These are phyloP conservation scores for Cryptotermes secundus DNA, from an alignment of 1,140 invertebrate genomes.

Conservation along the genomic window DNA sequence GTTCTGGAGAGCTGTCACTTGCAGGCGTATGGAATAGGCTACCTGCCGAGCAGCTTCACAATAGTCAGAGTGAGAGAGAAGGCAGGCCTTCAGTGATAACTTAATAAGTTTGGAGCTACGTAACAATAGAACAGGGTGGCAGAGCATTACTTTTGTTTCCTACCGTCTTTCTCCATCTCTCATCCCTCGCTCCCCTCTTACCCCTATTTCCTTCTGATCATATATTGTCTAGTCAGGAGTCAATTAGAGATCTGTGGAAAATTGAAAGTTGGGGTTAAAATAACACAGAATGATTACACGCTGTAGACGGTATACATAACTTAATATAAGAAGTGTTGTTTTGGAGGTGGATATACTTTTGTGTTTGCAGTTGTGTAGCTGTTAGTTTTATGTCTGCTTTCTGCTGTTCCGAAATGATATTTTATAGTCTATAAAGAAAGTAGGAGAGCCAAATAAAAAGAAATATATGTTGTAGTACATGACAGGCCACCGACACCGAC, in stretches of 20 bases:
- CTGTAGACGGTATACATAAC: background rate
- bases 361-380: background rate
- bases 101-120: constrained; percentile 28
- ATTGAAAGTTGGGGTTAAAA: background rate
- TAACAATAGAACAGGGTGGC: constrained; percentile 19
- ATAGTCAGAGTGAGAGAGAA: background rate
- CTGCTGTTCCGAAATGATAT: background rate
- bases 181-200: background rate
- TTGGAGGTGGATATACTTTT: background rate
- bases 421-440: background rate
- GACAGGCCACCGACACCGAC: background rate
- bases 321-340: background rate
- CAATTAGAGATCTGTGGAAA: constrained; percentile 16
- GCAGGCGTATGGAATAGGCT: constrained; percentile 17
- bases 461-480: background rate
- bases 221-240: background rate
- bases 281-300: background rate
- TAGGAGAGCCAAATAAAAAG: background rate
- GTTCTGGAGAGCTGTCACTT: constrained; percentile 24
- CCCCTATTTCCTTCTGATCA: constrained; percentile 4
- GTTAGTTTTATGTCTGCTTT: background rate
- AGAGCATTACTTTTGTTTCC: constrained; percentile 25
- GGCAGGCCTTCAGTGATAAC: constrained; percentile 23
- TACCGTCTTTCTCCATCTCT: constrained; percentile 9
- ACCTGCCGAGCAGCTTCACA: constrained; percentile 27